These are phyloP conservation scores for Antennarius maculatus DNA, from an alignment of 2,797 vertebrate genomes.

Conservation along the genomic window DNA sequence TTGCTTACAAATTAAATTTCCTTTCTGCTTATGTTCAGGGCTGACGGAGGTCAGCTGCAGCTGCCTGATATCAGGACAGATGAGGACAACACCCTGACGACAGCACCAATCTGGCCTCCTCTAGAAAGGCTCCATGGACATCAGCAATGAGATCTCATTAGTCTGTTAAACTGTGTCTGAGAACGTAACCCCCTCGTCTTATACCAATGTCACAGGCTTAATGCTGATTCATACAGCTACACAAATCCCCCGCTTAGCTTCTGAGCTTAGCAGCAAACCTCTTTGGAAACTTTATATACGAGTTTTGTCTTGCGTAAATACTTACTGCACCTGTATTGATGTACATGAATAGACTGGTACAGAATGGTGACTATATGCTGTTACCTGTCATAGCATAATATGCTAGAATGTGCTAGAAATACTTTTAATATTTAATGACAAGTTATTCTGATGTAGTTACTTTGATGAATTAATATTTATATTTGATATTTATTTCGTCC, in stretches of 20 bases:
- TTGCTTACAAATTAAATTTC: too few relatives aligned
- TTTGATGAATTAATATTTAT: too few relatives aligned
- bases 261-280: constrained; percentile 57
- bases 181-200: constrained; percentile 72
- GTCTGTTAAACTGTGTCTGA: constrained; percentile 77
- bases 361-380: neutral
- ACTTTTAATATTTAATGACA: neutral
- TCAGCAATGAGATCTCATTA: constrained; percentile 82
- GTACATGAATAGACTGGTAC: constrained; percentile 6
- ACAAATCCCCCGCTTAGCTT: constrained; percentile 80
- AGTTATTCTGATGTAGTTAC: neutral
- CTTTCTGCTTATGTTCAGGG: too few relatives aligned
- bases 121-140: constrained; percentile 68
- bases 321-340: constrained; percentile 10
- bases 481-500: neutral
- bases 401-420: neutral
- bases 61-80: constrained; percentile 62
- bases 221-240: constrained; percentile 79
- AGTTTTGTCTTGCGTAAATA: constrained; percentile 42
- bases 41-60: constrained; percentile 46
- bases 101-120: constrained; percentile 58
- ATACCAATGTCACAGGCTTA: constrained; percentile 80
- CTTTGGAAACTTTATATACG: constrained; percentile 48
- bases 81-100: constrained; percentile 63
- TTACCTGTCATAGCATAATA: neutral